Conservation (phyloP, 1,140 invertebrate species). For the Drosophila teissieri region DNA sequence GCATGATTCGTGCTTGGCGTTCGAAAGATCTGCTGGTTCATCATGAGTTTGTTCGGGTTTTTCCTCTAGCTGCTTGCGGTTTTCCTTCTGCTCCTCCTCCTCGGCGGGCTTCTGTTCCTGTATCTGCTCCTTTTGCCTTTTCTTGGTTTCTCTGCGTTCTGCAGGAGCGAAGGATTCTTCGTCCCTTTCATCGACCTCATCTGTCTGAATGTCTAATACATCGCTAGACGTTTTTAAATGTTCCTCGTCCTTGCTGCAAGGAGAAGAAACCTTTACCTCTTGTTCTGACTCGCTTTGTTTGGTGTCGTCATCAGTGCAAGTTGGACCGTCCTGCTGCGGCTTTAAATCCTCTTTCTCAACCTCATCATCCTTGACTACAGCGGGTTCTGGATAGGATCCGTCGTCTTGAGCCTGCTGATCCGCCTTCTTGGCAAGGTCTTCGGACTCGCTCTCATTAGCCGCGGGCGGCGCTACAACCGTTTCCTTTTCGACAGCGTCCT, state of each 20-base stretch:
- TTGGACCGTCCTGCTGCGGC: conserved; percentile 8
- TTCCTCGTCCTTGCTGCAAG: conserved; percentile 75
- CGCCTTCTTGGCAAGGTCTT: conserved; percentile 1
- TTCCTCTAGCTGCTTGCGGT: conserved; percentile 41
- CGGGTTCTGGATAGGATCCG: conserved; percentile 12
- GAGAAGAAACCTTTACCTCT: conserved; percentile 80
- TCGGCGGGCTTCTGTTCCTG: background rate
- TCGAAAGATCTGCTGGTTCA: conserved; percentile 13
- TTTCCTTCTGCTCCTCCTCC: conserved; percentile 65
- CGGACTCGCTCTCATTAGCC: conserved; percentile 1
- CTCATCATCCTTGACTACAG: conserved; percentile 15
- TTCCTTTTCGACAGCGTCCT: background rate
- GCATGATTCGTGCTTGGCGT: conserved; percentile 46
- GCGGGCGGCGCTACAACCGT: conserved; percentile 4
- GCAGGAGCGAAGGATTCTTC: conserved; percentile 16
- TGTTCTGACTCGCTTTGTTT: conserved; percentile 34
- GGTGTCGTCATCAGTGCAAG: conserved; percentile 14
- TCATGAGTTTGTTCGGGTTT: conserved; percentile 8
- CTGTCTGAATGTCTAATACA: conserved; percentile 81
- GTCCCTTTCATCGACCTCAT: conserved; percentile 68
- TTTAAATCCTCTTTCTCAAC: conserved; percentile 18
- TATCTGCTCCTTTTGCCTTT: conserved; percentile 33
- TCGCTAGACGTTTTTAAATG: conserved; percentile 78
- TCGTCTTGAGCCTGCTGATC: conserved; percentile 14
- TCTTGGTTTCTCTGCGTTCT: conserved; percentile 38